These are phyloP conservation scores for Corydoras maculifer DNA, from an alignment of 2,113 vertebrate genomes.

Conservation along the genomic window DNA sequence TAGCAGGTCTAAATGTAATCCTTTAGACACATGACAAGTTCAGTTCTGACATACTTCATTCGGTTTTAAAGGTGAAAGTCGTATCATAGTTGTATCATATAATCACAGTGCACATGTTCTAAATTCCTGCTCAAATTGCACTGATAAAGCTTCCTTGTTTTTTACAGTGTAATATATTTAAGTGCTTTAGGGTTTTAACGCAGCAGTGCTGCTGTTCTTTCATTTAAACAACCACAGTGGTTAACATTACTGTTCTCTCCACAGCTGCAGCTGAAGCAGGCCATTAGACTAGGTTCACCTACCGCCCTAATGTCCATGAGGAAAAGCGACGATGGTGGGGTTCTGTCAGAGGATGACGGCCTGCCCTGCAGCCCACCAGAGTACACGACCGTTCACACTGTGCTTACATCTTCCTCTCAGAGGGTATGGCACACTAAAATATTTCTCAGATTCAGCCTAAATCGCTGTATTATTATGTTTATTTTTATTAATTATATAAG, in stretches of 20 bases:
- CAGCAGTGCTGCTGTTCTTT: too few relatives aligned
- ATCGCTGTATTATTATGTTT: too few relatives aligned
- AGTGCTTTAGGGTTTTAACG: too few relatives aligned
- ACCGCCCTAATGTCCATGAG: conserved; percentile 60
- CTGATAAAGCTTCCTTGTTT: too few relatives aligned
- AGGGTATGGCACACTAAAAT: conserved; percentile 38
- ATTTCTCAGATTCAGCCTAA: too few relatives aligned
- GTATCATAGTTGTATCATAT: too few relatives aligned
- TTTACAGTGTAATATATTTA: too few relatives aligned
- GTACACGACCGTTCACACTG: conserved; percentile 54
- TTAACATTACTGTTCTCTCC: neutral
- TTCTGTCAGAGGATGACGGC: conserved; percentile 69
- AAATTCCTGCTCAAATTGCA: too few relatives aligned
- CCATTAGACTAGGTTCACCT: conserved; percentile 68
- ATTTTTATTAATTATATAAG: too few relatives aligned
- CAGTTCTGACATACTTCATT: conserved; percentile 9
- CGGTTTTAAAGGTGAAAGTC: neutral
- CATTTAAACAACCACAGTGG: too few relatives aligned
- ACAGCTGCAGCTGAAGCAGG: conserved; percentile 67
- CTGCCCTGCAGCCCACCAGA: conserved; percentile 71
- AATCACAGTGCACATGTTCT: too few relatives aligned
- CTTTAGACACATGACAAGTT: conserved; percentile 17
- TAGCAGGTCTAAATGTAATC: conserved; percentile 17
- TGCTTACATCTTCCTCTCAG: conserved; percentile 49
- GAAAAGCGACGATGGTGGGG: conserved; percentile 63